Conservation (phyloP, 2,113 vertebrate species). For the Xiphophorus couchianus region DNA sequence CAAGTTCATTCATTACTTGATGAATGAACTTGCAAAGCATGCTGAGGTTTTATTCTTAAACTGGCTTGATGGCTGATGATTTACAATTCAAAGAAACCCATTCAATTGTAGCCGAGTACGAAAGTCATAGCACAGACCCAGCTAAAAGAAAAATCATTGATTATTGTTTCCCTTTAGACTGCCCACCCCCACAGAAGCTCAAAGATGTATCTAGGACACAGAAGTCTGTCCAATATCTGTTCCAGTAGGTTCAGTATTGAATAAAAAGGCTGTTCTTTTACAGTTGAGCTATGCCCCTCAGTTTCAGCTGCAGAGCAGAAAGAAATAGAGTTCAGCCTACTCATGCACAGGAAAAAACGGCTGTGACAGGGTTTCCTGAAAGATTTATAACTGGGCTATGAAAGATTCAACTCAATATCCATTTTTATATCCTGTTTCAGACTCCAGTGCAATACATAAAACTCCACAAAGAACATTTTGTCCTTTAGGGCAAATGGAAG, state of each 20-base stretch:
- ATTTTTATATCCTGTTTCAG: neutral
- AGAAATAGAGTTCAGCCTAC: conserved; percentile 70
- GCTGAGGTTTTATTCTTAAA: conserved; percentile 30
- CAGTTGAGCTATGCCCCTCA: neutral
- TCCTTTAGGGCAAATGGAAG: neutral
- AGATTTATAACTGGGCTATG: conserved; percentile 70
- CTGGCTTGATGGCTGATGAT: conserved; percentile 33
- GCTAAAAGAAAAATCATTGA: conserved; percentile 58
- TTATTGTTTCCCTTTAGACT: conserved; percentile 15
- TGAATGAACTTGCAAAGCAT: conserved; percentile 18
- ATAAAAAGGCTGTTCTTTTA: neutral
- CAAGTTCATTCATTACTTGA: conserved; percentile 40
- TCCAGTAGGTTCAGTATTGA: conserved; percentile 5
- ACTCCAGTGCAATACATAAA: neutral
- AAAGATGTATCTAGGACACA: conserved; percentile 42
- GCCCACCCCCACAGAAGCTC: conserved; percentile 10
- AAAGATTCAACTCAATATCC: neutral
- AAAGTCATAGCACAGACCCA: conserved; percentile 29
- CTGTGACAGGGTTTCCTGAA: conserved; percentile 66
- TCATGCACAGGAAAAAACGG: conserved; percentile 52
- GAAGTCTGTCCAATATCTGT: conserved; percentile 1
- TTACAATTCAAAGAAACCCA: conserved; percentile 38
- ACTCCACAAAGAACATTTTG: neutral
- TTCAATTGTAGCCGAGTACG: conserved; percentile 35
- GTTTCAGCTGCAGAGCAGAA: conserved; percentile 36